Evolutionary conservation across 2,888 invertebrate genomes (phyloP).

Genomic region (Trichopria drosophilae): DNA sequence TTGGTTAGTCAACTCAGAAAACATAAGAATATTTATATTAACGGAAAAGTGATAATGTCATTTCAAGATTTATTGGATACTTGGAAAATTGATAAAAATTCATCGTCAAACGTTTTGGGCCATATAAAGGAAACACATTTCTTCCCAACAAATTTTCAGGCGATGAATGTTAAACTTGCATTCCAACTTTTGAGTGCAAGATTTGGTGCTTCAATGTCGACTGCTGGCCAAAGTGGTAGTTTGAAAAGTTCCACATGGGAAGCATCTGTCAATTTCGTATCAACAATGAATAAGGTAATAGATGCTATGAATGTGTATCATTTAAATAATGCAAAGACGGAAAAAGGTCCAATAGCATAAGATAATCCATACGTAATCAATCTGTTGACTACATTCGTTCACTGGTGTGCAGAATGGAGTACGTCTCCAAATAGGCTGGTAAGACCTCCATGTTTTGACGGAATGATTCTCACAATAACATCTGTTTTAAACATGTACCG

Average conservation of each 20-base stretch:
- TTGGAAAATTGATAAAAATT: no score
- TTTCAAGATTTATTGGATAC: neutral
- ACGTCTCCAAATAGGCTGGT: no score
- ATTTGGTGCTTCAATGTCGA: slow-evolving; percentile 21
- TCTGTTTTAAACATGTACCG: slow-evolving; percentile 20
- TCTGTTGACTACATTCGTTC: slow-evolving; percentile 7
- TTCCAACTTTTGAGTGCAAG: slow-evolving; percentile 29
- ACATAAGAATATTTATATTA: neutral
- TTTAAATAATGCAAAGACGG: neutral
- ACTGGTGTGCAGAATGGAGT: slow-evolving; percentile 18
- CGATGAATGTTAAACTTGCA: slow-evolving; percentile 33
- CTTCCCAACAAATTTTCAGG: neutral
- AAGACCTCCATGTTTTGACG: no score
- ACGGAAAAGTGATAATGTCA: neutral
- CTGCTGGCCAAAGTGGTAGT: slow-evolving; percentile 15
- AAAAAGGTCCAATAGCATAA: slow-evolving; percentile 19
- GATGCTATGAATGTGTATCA: slow-evolving; percentile 20
- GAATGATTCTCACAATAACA: no score
- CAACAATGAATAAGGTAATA: slow-evolving; percentile 22
- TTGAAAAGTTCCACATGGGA: slow-evolving; percentile 19
- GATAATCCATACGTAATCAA: slow-evolving; percentile 22
- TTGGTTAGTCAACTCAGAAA: neutral
- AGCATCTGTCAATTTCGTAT: slow-evolving; percentile 23
- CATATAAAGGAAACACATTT: no score
- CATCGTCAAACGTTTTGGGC: no score